phyloP scores from a whole-genome alignment of 2,113 vertebrate species.

The Synchiropus splendidus region DNA sequence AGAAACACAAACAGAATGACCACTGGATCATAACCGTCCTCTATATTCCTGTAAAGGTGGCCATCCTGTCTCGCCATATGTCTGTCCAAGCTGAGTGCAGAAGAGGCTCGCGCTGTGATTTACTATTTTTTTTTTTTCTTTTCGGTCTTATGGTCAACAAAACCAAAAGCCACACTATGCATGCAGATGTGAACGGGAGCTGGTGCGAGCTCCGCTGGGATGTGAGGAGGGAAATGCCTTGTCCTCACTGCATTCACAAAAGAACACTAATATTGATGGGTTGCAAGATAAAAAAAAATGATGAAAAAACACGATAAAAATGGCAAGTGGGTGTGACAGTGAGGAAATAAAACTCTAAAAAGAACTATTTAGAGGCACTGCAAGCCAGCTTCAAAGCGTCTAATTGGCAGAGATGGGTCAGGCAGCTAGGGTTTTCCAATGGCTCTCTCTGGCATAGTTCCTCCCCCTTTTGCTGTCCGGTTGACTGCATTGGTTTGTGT shows the following conservation, averaged over 20 bases:
- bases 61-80: slow-evolving; percentile 20
- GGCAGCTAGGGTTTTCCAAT: slow-evolving; percentile 70
- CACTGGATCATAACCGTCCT: slow-evolving; percentile 35
- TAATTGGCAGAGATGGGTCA: slow-evolving; percentile 69
- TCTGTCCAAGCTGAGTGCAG: slow-evolving; percentile 29
- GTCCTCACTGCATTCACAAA: slow-evolving; percentile 44
- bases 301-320: slow-evolving; percentile 41
- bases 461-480: slow-evolving; percentile 39
- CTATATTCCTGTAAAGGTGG: slow-evolving; percentile 17
- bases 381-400: slow-evolving; percentile 69
- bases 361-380: slow-evolving; percentile 72
- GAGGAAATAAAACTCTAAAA: slow-evolving; percentile 34
- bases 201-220: slow-evolving; percentile 45
- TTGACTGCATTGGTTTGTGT: slow-evolving; percentile 35
- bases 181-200: slow-evolving; percentile 59
- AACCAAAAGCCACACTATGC: slow-evolving; percentile 50
- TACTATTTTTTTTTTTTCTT: no score
- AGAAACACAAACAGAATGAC: slow-evolving; percentile 56
- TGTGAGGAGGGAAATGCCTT: slow-evolving; percentile 10
- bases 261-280: slow-evolving; percentile 51
- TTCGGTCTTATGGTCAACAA: slow-evolving; percentile 24
- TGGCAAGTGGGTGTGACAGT: slow-evolving; percentile 46
- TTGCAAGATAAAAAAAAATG: slow-evolving; percentile 42
- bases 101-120: slow-evolving; percentile 18
- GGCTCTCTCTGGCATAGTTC: slow-evolving; percentile 61